phyloP scores from a whole-genome alignment of 2,113 vertebrate genomes.

The Oryzias woworae region DNA sequence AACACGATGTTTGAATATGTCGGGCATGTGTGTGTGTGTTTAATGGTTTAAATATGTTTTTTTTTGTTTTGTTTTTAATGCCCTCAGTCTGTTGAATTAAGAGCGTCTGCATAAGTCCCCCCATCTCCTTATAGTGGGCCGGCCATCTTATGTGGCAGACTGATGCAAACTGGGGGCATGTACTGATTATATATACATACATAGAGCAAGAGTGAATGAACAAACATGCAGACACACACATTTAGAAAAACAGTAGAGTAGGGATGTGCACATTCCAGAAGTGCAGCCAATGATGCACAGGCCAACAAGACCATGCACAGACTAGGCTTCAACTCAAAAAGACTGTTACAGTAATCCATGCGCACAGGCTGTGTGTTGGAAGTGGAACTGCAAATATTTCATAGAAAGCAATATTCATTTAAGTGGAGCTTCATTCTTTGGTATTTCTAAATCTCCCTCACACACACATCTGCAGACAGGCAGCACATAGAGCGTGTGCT shows the following conservation, averaged over 20 bases:
- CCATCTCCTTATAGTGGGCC: constrained; percentile 26
- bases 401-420: constrained; percentile 35
- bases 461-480: constrained; percentile 4
- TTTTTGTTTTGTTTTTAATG: constrained; percentile 11
- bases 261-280: constrained; percentile 27
- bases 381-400: constrained; percentile 14
- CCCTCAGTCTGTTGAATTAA: constrained; percentile 22
- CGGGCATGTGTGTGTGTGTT: not conserved
- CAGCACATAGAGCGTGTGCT: constrained; percentile 29
- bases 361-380: constrained; percentile 7
- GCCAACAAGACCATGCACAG: constrained; percentile 12
- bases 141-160: constrained; percentile 36
- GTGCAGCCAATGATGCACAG: constrained; percentile 21
- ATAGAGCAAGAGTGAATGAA: constrained; percentile 8
- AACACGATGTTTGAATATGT: constrained; percentile 8
- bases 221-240: constrained; percentile 2
- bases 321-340: constrained; percentile 32
- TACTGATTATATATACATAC: constrained; percentile 44
- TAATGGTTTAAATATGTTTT: constrained; percentile 5
- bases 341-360: constrained; percentile 14
- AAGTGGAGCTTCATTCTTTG: constrained; percentile 31
- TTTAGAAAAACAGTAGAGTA: constrained; percentile 14
- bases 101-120: constrained; percentile 13
- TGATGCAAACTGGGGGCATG: constrained; percentile 31
- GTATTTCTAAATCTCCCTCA: constrained; percentile 37